Conservation (phyloP, 2,113 vertebrate genomes). For the Chamaetylas fuelleborni region DNA sequence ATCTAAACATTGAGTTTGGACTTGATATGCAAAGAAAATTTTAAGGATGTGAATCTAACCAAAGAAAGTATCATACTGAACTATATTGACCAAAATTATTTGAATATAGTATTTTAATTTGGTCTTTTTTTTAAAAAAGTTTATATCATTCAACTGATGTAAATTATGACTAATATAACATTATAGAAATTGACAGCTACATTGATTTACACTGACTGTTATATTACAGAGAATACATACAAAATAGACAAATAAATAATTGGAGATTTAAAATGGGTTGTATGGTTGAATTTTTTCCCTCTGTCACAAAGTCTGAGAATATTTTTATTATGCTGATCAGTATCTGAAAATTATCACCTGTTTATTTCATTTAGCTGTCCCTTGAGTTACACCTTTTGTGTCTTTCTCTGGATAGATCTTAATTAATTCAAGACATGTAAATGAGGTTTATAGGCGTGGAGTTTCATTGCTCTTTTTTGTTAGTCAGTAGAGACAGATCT, state of each 20-base stretch:
- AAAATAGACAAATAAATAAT: not conserved
- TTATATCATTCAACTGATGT: not conserved
- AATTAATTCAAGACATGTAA: not conserved
- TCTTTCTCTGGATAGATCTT: not conserved
- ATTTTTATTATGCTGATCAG: not conserved
- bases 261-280: not conserved
- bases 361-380: not conserved
- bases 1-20: not conserved
- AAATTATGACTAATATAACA: not conserved
- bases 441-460: not conserved
- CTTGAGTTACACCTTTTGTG: not conserved
- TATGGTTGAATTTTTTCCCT: not conserved
- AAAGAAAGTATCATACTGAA: not conserved
- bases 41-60: not conserved
- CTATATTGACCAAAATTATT: not conserved
- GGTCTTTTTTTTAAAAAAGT: not conserved
- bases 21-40: not conserved
- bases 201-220: not conserved
- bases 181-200: not conserved
- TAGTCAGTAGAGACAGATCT: not conserved
- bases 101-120: not conserved
- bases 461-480: not conserved
- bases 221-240: not conserved
- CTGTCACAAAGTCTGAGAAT: not conserved
- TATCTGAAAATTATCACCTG: not conserved